Evolutionary conservation across 2,888 invertebrate genomes (phyloP).

Genomic region (Sarcophaga carnaria): DNA sequence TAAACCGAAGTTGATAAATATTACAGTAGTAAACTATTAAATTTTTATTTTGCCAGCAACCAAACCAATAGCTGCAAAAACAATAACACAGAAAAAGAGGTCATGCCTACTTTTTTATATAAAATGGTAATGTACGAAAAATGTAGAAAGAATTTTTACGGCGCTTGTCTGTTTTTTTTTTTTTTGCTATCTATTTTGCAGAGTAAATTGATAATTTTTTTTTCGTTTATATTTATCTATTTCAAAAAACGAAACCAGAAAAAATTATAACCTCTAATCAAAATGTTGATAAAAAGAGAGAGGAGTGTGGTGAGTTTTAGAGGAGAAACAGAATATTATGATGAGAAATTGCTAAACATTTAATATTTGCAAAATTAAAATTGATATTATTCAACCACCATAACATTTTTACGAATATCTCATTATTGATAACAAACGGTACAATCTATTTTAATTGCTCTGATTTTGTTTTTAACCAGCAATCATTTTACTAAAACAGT

Average conservation of each 20-base stretch:
- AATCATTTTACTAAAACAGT: too few relatives aligned
- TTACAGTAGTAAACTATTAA: background rate
- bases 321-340: background rate
- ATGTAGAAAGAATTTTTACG: constrained; percentile 54
- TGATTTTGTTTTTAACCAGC: too few relatives aligned
- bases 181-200: constrained; percentile 9
- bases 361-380: too few relatives aligned
- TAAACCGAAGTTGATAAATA: background rate
- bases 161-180: constrained; percentile 60
- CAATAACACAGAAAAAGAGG: constrained; percentile 58
- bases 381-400: too few relatives aligned
- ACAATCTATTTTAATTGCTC: too few relatives aligned
- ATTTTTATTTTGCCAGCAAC: constrained; percentile 4
- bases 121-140: constrained; percentile 38
- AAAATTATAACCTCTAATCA: constrained; percentile 62
- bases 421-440: too few relatives aligned
- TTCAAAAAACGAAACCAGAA: constrained; percentile 37
- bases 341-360: constrained; percentile 9
- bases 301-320: background rate
- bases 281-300: constrained; percentile 2
- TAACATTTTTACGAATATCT: too few relatives aligned
- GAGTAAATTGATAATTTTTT: constrained; percentile 57
- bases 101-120: constrained; percentile 62
- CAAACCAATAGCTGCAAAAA: background rate
- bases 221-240: constrained; percentile 20